Conservation (phyloP, 2,888 invertebrate genomes). For the Himalopsyche tibetana region DNA sequence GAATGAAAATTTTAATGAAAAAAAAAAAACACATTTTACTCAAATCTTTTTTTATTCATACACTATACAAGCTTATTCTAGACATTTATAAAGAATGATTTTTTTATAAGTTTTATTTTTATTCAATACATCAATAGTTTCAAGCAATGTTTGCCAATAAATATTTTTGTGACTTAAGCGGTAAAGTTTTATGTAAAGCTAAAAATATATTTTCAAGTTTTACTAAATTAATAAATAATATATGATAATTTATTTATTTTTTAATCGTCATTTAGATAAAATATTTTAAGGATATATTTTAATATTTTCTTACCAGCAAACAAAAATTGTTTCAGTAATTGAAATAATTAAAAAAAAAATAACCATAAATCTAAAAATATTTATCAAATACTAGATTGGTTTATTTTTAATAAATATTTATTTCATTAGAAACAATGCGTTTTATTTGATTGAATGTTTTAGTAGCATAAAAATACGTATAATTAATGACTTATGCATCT, state of each 20-base stretch:
- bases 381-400: conserved; percentile 17
- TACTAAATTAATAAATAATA: not conserved
- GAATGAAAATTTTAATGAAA: no score
- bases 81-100: not conserved
- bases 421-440: not conserved
- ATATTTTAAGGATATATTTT: not conserved
- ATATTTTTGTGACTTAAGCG: not conserved
- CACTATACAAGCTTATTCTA: conserved; percentile 26
- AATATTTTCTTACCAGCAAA: not conserved
- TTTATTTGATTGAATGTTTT: conserved; percentile 28
- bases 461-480: conserved; percentile 18
- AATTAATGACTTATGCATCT: conserved; percentile 50
- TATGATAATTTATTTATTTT: not conserved
- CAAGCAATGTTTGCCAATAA: conserved; percentile 26
- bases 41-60: conserved; percentile 4
- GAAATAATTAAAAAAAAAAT: conserved; percentile 2
- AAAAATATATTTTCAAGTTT: conserved; percentile 1
- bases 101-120: not conserved
- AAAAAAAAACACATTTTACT: not conserved
- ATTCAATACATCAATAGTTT: conserved; percentile 32
- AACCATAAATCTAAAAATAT: not conserved
- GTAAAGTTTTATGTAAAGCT: not conserved
- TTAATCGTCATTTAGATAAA: not conserved
- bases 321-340: not conserved
- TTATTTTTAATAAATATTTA: conserved; percentile 33